phyloP scores from a whole-genome alignment of 1,140 invertebrate species.

The Cephus cinctus region DNA sequence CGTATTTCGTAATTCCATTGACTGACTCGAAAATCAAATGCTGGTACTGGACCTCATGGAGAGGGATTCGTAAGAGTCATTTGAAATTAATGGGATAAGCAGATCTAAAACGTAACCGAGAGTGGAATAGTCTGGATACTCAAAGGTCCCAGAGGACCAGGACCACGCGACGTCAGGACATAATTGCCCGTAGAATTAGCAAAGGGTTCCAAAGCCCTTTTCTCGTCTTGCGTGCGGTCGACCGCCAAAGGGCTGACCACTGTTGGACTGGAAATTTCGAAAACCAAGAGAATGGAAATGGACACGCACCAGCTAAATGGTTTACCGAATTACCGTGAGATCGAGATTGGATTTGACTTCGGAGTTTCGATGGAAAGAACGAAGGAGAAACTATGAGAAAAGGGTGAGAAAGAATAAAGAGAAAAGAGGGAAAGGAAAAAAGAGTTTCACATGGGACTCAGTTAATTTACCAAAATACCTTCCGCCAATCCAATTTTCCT shows the following conservation, averaged over 20 bases:
- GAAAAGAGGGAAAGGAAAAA: conserved; percentile 3
- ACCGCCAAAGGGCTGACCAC: conserved; percentile 20
- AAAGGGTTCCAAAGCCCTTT: conserved; percentile 24
- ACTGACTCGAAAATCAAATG: too few relatives aligned
- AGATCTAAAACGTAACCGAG: not conserved
- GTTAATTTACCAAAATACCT: conserved; percentile 32
- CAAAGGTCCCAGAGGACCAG: conserved; percentile 15
- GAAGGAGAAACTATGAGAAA: not conserved
- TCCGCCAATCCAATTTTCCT: too few relatives aligned
- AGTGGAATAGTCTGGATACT: not conserved
- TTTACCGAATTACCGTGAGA: conserved; percentile 38
- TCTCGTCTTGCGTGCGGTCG: conserved; percentile 33
- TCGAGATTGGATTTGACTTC: conserved; percentile 42
- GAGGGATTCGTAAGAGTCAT: too few relatives aligned
- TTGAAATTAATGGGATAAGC: too few relatives aligned
- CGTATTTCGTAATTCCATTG: too few relatives aligned
- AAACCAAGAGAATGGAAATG: conserved; percentile 38
- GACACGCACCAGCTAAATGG: conserved; percentile 37
- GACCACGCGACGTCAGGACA: conserved; percentile 30
- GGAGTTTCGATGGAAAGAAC: conserved; percentile 14
- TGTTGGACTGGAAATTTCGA: conserved; percentile 27
- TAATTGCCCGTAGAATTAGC: conserved; percentile 47
- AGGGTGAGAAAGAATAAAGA: not conserved
- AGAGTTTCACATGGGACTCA: conserved; percentile 14
- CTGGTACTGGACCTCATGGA: too few relatives aligned